Evolutionary conservation across 2,113 vertebrate genomes (phyloP).

Genomic region (Andinoacara biseriatus): DNA sequence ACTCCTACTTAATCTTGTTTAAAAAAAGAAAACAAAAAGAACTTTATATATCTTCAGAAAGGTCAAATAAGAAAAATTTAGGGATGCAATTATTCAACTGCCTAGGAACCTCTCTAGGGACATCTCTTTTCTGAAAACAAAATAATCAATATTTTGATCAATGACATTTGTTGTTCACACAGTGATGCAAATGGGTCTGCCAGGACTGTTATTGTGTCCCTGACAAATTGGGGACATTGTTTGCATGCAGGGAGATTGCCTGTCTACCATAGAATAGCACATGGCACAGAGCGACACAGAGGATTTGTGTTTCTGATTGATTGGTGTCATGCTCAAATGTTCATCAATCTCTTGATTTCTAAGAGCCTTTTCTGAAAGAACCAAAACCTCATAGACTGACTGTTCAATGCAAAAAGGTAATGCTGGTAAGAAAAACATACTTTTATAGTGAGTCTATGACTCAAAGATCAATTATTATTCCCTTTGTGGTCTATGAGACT

Average conservation of each 20-base stretch:
- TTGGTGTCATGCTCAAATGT: slow-evolving; percentile 72
- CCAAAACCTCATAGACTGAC: slow-evolving; percentile 26
- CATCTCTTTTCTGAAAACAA: slow-evolving; percentile 70
- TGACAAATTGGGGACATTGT: slow-evolving; percentile 77
- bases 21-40: not conserved
- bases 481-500: slow-evolving; percentile 46
- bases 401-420: slow-evolving; percentile 31
- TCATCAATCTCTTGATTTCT: slow-evolving; percentile 69
- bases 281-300: slow-evolving; percentile 44
- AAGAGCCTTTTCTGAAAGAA: slow-evolving; percentile 55
- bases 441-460: slow-evolving; percentile 47
- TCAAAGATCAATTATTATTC: slow-evolving; percentile 70
- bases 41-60: slow-evolving; percentile 46
- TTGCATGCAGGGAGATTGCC: slow-evolving; percentile 70
- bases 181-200: slow-evolving; percentile 78
- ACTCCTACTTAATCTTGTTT: slow-evolving; percentile 22
- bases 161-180: slow-evolving; percentile 77
- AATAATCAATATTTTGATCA: slow-evolving; percentile 77
- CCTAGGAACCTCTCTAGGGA: slow-evolving; percentile 51
- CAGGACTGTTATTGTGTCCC: slow-evolving; percentile 72
- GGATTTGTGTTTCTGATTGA: slow-evolving; percentile 77
- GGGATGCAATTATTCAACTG: slow-evolving; percentile 56
- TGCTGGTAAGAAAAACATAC: not conserved
- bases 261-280: slow-evolving; percentile 72
- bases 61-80: slow-evolving; percentile 68